Base-by-base conservation (phyloP, 37 sponge, comb jelly and placozoan genomes). In the Tethya wilhelma region DNA sequence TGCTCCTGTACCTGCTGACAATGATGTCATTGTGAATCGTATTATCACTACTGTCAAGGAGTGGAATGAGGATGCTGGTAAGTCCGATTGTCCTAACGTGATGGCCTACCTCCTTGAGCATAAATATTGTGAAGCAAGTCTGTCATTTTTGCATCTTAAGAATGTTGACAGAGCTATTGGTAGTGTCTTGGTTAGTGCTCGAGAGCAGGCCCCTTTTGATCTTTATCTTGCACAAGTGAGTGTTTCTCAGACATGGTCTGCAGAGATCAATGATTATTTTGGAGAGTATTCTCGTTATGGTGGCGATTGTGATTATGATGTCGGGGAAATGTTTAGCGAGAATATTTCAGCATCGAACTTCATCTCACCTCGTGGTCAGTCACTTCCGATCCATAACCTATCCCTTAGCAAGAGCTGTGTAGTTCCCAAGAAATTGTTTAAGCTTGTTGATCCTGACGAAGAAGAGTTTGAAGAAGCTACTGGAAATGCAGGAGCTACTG, bases 151-250 rank as follows among this genome's bases (percentile, higher is more conserved):
- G 2, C 6, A 3, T 0, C 64, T 81, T 23, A 81, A 81, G 73
- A 81, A 81, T 40, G 66, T 57, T 30, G 82, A 81, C 49, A n/a
- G 82, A 41, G 82, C 73, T 32, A 36, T 59, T 9, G 82, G 64
- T 22, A 46, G 72, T 62, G 64, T 81, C 6, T 23, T 81, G 20
- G 29, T 2, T 2, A 7, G 38, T 23, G 73, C 82, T 11, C 38
- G 23, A 59, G 7, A 20, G 22, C 22, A 41, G 41, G 73, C 43
- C 2, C 38, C 38, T 4, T 81, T 81, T 71, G 63, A 81, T 62
- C 36, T 81, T 9, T 81, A 81, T 46, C 65, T 81, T 1, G 49
- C 64, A 9, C 38, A 67, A 37, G 68, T 67, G 39, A 71, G 0
- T 2, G 30, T 26, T 17, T 20, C 46, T 43, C 56, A 79, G 69